A percentile compares a stretch with the other conserved stretches of the same genome.
These are phyloP conservation scores for Acomys russatus DNA, from an alignment of 2,797 vertebrate genomes.

Conservation along the genomic window DNA sequence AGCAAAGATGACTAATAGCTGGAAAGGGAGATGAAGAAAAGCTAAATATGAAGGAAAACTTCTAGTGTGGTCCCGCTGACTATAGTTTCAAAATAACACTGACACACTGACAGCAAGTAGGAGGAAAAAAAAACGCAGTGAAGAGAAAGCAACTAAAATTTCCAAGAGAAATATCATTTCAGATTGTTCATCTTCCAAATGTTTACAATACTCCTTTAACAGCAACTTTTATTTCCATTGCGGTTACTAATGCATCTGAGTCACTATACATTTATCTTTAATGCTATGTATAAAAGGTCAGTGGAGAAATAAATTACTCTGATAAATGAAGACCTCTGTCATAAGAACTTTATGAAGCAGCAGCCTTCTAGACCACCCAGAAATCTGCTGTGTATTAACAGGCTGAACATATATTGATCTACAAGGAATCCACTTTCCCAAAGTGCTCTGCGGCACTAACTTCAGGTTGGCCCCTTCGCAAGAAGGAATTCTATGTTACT, in stretches of 20 bases:
- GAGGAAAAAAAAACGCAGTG: not conserved
- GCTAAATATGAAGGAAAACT: conserved; percentile 52
- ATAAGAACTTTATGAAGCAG: not conserved
- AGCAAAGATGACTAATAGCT: conserved; percentile 41
- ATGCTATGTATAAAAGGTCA: conserved; percentile 28
- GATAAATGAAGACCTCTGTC: not conserved
- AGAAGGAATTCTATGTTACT: not conserved
- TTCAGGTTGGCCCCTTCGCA: not conserved
- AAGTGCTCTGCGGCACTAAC: not conserved
- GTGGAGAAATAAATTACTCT: conserved; percentile 53
- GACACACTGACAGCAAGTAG: conserved; percentile 35
- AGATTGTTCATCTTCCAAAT: conserved; percentile 53
- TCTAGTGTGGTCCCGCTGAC: not conserved
- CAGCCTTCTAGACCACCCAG: not conserved
- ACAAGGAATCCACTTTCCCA: not conserved
- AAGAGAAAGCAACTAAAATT: not conserved
- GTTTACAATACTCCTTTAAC: conserved; percentile 21
- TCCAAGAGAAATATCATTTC: conserved; percentile 62
- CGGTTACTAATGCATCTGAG: conserved; percentile 57
- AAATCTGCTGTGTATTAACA: not conserved
- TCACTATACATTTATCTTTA: conserved; percentile 28
- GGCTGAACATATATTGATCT: not conserved
- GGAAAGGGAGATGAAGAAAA: conserved; percentile 30
- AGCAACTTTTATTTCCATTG: conserved; percentile 42
- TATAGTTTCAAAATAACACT: conserved; percentile 61